Evolutionary conservation across 2,888 invertebrate species (phyloP).

Genomic region (Malthinus seriepunctatus): DNA sequence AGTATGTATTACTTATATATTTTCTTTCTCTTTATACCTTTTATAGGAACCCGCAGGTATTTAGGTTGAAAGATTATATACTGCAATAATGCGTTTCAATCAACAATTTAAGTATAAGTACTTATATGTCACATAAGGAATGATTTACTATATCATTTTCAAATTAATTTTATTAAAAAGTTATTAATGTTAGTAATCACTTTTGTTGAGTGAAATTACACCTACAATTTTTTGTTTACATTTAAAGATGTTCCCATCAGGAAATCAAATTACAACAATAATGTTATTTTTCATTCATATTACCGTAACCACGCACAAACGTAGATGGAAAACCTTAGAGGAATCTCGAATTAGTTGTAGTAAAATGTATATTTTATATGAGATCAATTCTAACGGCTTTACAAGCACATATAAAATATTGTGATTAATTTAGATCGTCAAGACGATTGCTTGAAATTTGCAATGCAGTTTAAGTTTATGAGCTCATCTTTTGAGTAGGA

Average conservation of each 20-base stretch:
- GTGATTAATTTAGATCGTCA: constrained; percentile 37
- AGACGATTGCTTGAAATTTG: constrained; percentile 36
- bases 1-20: neutral
- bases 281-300: neutral
- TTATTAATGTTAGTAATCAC: neutral
- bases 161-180: constrained; percentile 1
- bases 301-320: constrained; percentile 2
- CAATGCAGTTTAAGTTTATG: constrained; percentile 22
- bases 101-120: neutral
- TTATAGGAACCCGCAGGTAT: constrained; percentile 7
- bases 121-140: neutral
- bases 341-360: constrained; percentile 5
- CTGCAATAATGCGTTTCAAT: neutral
- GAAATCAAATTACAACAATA: neutral
- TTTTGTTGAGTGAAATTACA: neutral
- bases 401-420: constrained; percentile 32
- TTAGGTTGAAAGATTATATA: constrained; percentile 7
- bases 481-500: constrained; percentile 6
- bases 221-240: neutral
- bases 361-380: constrained; percentile 1
- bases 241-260: neutral
- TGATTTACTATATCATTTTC: neutral
- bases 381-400: constrained; percentile 29
- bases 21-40: constrained; percentile 2
- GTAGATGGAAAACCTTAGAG: constrained; percentile 1